Evolutionary conservation across 2,888 invertebrate genomes (phyloP), one percentile per base, ranked within the genome.

Genomic region (Selenia dentaria): DNA sequence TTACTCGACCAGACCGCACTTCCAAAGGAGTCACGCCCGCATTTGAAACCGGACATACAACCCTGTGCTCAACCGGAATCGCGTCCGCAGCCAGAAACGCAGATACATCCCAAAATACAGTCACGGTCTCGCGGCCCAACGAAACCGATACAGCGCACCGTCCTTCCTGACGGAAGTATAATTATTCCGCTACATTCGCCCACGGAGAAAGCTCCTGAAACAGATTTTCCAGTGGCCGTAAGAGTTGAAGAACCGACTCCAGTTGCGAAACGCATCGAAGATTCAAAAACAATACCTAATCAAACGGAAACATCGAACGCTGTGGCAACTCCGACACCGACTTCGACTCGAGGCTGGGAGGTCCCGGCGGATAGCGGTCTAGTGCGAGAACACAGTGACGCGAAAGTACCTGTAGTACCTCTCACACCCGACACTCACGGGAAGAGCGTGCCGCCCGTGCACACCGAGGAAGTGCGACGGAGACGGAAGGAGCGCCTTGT

Each of bases 91-190:
- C 6, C 18, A 18, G 37, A 18, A n/a, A 3, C 2, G 5, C 34
- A 5, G 20, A 9, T 13, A 6, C 18, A 12, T 10, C 6, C 29
- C 4, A n/a, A 20, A 10, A 6, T 25, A n/a, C 28, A 38, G 9
- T 16, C 40, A 6, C 47, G n/a, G 6, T 53, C 60, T 2, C 60
- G 64, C 4, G 81, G 90, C 12, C 79, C 91, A 6, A 40, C 65
- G 3, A 78, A 79, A 47, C 83, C 82, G 1, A 64, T 69, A 2
- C 74, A 72, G 10, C 74, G 89, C 27, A 88, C 87, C 1, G 83
- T 89, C 8, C 67, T 91, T 9, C 85, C 93, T 5, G 92, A 93
- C 57, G 93, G 93, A 3, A 93, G 92, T 59, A 92, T 93, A 42
- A 84, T 92, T 31, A 86, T 93, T 59, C 92, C 93, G 1, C 75